Percentiles rank a stretch among this genome's conserved stretches.
Evolutionary conservation across 2,888 invertebrate genomes (phyloP).

Genomic region (Peribatodes rhomboidaria): DNA sequence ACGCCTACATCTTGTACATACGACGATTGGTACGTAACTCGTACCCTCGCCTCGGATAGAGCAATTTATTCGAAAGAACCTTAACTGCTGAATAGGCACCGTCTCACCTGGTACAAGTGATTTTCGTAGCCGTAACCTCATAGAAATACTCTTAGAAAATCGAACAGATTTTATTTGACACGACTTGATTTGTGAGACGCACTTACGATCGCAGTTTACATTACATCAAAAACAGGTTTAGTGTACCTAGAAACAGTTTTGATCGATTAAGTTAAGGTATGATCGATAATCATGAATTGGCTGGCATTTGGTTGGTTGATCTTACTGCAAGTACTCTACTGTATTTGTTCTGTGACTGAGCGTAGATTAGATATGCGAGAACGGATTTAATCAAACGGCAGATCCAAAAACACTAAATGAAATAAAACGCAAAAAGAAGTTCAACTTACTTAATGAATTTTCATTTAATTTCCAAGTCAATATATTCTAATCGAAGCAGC

Average conservation of each 20-base stretch:
- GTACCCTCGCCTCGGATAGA: conserved; percentile 77
- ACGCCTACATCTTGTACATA: conserved; percentile 85
- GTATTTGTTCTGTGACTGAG: too few relatives aligned
- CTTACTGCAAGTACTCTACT: background rate
- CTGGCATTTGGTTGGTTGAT: too few relatives aligned
- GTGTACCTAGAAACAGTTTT: background rate
- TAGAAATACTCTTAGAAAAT: background rate
- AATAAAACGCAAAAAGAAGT: conserved; percentile 5
- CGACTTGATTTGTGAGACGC: background rate
- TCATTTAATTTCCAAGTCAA: conserved; percentile 40
- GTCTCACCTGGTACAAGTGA: conserved; percentile 54
- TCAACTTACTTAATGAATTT: conserved; percentile 31
- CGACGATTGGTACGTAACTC: conserved; percentile 81
- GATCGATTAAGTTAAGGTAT: background rate
- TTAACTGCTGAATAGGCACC: conserved; percentile 74
- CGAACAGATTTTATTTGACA: background rate
- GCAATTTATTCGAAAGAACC: conserved; percentile 71
- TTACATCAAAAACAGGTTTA: background rate
- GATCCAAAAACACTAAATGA: background rate
- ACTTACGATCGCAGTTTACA: background rate
- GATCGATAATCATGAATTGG: background rate
- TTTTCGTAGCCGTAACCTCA: conserved; percentile 48
- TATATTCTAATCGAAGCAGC: conserved; percentile 53
- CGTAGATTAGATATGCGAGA: too few relatives aligned
- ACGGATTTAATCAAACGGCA: too few relatives aligned